These are phyloP conservation scores for Apeira syringaria DNA, from an alignment of 2,888 invertebrate genomes.

Conservation along the genomic window DNA sequence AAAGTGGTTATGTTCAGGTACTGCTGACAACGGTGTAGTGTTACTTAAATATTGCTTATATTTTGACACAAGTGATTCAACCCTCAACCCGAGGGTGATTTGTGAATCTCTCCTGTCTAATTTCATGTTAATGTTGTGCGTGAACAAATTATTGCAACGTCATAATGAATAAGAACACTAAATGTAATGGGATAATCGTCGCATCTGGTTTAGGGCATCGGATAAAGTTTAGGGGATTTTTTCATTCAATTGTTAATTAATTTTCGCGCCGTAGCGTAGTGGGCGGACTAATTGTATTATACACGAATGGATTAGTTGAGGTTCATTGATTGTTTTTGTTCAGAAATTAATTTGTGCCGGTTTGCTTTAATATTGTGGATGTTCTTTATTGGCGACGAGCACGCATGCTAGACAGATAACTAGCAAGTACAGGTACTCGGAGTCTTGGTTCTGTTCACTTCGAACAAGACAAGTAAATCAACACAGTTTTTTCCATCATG, in stretches of 20 bases:
- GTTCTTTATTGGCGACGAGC: slow-evolving; percentile 1
- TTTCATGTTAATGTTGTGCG: slow-evolving; percentile 77
- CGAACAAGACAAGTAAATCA: too few relatives aligned
- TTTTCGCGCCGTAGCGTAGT: slow-evolving; percentile 50
- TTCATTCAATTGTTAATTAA: slow-evolving; percentile 73
- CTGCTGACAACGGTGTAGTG: too few relatives aligned
- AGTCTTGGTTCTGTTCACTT: too few relatives aligned
- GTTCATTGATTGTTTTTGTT: slow-evolving; percentile 51
- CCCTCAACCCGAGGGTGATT: slow-evolving; percentile 47
- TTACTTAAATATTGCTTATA: slow-evolving; percentile 59
- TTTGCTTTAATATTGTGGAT: slow-evolving; percentile 26
- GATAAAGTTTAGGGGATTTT: slow-evolving; percentile 45
- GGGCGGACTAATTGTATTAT: slow-evolving; percentile 63
- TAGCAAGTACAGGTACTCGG: too few relatives aligned
- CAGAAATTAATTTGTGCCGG: slow-evolving; percentile 39
- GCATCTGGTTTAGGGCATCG: slow-evolving; percentile 57
- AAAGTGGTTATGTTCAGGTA: too few relatives aligned
- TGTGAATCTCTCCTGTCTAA: slow-evolving; percentile 64
- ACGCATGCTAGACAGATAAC: too few relatives aligned
- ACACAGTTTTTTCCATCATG: too few relatives aligned
- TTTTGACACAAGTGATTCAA: slow-evolving; percentile 69
- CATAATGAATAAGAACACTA: slow-evolving; percentile 67
- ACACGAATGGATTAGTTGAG: slow-evolving; percentile 60
- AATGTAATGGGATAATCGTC: slow-evolving; percentile 69
- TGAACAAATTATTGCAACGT: slow-evolving; percentile 79